These are phyloP conservation scores for Uloborus plumipes DNA, from an alignment of 2,888 invertebrate species.

Conservation along the genomic window DNA sequence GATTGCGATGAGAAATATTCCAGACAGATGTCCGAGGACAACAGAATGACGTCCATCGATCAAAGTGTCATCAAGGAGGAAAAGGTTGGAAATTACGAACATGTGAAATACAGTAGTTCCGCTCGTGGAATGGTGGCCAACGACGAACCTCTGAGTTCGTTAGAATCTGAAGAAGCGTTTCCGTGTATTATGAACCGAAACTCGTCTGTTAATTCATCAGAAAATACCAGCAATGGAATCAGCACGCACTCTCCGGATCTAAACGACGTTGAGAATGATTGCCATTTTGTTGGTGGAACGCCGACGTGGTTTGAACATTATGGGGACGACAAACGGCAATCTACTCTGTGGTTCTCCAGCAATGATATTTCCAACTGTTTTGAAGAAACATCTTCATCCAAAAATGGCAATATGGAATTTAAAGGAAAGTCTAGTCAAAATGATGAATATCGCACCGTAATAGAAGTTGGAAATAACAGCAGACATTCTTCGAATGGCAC, in stretches of 20 bases:
- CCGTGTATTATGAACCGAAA: no score
- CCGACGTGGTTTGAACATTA: slow-evolving; percentile 61
- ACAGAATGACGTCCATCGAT: no score
- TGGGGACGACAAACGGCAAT: slow-evolving; percentile 36
- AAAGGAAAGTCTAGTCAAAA: slow-evolving; percentile 18
- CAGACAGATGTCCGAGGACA: neutral
- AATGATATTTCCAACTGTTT: slow-evolving; percentile 1
- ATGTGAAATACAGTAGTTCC: no score
- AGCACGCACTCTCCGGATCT: no score
- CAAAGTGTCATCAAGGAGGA: no score
- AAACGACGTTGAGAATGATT: slow-evolving; percentile 11
- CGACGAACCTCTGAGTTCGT: no score
- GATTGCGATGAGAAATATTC: slow-evolving; percentile 43
- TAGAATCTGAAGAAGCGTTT: no score
- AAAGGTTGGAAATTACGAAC: no score
- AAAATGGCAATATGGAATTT: neutral
- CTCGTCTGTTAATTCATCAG: no score
- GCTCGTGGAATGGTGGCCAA: no score
- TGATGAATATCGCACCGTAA: slow-evolving; percentile 36
- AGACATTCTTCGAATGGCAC: neutral
- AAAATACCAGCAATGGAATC: no score
- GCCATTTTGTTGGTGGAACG: slow-evolving; percentile 37
- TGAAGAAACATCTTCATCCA: neutral
- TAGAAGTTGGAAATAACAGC: slow-evolving; percentile 32
- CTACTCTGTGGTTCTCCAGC: slow-evolving; percentile 37